Evolutionary conservation across 2,797 vertebrate species (phyloP).

Genomic region (Enteromius mattozi): DNA sequence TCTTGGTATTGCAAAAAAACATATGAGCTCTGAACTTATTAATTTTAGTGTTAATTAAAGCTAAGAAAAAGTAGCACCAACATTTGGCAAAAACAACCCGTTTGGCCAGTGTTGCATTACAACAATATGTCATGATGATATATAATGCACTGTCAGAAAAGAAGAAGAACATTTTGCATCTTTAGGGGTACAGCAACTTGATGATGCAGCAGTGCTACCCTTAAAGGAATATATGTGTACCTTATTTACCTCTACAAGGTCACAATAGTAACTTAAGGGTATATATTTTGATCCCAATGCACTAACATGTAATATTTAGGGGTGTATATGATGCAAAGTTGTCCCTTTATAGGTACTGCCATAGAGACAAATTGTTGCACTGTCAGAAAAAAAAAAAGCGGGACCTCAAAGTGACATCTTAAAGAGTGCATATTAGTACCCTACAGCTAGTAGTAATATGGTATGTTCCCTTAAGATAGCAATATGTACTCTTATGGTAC

Average conservation of each 20-base stretch:
- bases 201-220: not conserved
- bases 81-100: not conserved
- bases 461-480: not conserved
- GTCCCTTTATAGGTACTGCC: not conserved
- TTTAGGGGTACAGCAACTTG: not conserved
- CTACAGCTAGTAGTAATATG: not conserved
- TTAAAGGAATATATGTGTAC: not conserved
- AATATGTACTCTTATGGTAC: not conserved
- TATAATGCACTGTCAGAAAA: not conserved
- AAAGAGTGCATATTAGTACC: not conserved
- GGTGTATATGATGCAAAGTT: not conserved
- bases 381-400: not conserved
- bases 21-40: not conserved
- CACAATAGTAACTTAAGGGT: not conserved
- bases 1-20: not conserved
- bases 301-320: not conserved
- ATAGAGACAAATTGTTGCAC: not conserved
- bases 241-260: not conserved
- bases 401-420: not conserved
- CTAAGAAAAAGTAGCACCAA: not conserved
- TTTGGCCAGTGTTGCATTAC: not conserved
- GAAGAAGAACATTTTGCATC: not conserved
- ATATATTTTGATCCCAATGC: not conserved
- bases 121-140: not conserved
- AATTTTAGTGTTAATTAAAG: slow-evolving; percentile 1